Evolutionary conservation across 2,888 invertebrate species (phyloP).

Genomic region (Acrobasis repandana): DNA sequence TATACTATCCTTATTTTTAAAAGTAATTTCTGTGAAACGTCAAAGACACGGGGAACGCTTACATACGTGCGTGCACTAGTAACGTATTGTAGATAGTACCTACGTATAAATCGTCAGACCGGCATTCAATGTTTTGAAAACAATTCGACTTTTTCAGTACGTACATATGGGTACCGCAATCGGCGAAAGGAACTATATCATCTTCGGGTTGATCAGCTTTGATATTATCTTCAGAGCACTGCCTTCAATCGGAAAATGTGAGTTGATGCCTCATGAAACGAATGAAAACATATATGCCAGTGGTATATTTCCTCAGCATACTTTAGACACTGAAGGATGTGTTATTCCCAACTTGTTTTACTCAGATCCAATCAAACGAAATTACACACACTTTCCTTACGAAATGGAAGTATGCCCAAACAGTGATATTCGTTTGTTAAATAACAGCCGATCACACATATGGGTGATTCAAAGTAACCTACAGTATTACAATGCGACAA

Average conservation of each 20-base stretch:
- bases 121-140: background rate
- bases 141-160: background rate
- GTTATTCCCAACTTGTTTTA: constrained; percentile 6
- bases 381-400: background rate
- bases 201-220: constrained; percentile 33
- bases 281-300: background rate
- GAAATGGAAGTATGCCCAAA: constrained; percentile 4
- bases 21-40: no score
- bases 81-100: background rate
- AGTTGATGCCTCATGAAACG: background rate
- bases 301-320: constrained; percentile 4
- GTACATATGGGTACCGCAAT: constrained; percentile 6
- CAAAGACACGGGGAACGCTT: background rate
- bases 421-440: constrained; percentile 2
- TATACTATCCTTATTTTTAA: no score
- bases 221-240: background rate
- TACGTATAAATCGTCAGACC: background rate
- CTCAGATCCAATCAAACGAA: background rate
- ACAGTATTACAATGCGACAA: constrained; percentile 65
- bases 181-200: constrained; percentile 38
- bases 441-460: constrained; percentile 79
- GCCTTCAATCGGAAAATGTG: background rate
- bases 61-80: background rate
- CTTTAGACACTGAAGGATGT: constrained; percentile 1
- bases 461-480: constrained; percentile 70